Conservation (phyloP, 1,140 invertebrate species). For the Ceratina australensis region DNA sequence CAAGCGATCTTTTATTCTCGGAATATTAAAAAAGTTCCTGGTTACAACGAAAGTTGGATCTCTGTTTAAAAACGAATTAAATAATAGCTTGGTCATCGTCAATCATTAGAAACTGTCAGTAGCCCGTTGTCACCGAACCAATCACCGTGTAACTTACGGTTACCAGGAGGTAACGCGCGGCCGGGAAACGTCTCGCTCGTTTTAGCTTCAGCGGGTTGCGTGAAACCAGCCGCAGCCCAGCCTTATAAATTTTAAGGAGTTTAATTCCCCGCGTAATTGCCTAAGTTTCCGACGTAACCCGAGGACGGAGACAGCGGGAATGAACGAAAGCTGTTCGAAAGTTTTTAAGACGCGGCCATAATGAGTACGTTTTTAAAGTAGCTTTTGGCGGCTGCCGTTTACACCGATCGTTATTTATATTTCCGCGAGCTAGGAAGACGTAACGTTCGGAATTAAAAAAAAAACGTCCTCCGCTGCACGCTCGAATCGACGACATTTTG, state of each 20-base stretch:
- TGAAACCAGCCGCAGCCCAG: constrained; percentile 29
- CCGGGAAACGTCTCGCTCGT: not conserved
- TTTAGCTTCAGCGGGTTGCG: not conserved
- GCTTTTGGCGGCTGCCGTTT: constrained; percentile 7
- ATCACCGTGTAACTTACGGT: not conserved
- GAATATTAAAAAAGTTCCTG: constrained; percentile 15
- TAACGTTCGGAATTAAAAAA: not conserved
- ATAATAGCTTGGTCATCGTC: not conserved
- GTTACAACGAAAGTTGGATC: not conserved
- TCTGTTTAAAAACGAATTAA: not conserved
- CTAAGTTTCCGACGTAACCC: constrained; percentile 53
- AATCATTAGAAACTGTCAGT: not conserved
- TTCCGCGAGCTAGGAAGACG: constrained; percentile 13
- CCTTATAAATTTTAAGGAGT: constrained; percentile 66
- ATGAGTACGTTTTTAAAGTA: constrained; percentile 28
- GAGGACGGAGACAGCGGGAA: not conserved
- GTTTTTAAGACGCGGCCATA: constrained; percentile 37
- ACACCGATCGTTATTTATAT: constrained; percentile 55
- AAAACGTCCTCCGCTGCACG: not conserved
- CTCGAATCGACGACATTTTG: constrained; percentile 58
- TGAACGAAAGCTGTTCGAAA: constrained; percentile 34
- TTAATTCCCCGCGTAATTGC: constrained; percentile 65
- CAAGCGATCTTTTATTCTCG: too few relatives aligned
- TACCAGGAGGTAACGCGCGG: constrained; percentile 16
- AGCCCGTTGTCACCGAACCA: too few relatives aligned